These are phyloP conservation scores for Conus betulinus DNA, from an alignment of 1,140 invertebrate species.

Conservation along the genomic window DNA sequence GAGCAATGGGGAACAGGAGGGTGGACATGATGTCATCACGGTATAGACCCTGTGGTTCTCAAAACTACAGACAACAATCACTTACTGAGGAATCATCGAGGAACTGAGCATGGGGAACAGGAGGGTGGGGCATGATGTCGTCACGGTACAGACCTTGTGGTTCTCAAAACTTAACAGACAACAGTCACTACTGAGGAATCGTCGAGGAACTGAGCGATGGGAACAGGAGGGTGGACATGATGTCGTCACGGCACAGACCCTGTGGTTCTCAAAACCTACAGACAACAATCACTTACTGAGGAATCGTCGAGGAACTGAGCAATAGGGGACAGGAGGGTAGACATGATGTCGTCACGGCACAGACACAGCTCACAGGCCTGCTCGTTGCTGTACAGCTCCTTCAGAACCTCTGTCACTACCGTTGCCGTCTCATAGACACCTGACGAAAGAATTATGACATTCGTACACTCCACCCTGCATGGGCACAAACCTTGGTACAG, in stretches of 20 bases:
- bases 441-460: slow-evolving; percentile 33
- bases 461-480: not conserved
- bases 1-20: slow-evolving; percentile 68
- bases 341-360: slow-evolving; percentile 73
- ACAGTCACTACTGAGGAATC: slow-evolving; percentile 29
- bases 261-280: too few species aligned
- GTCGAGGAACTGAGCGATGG: slow-evolving; percentile 69
- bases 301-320: slow-evolving; percentile 64
- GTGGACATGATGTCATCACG: slow-evolving; percentile 72
- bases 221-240: slow-evolving; percentile 70
- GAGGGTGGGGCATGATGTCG: slow-evolving; percentile 70
- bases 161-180: too few species aligned
- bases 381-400: slow-evolving; percentile 68
- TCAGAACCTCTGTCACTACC: slow-evolving; percentile 68
- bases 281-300: slow-evolving; percentile 23
- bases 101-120: slow-evolving; percentile 70
- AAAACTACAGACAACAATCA: too few species aligned
- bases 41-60: slow-evolving; percentile 55
- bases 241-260: slow-evolving; percentile 72
- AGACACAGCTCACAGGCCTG: slow-evolving; percentile 67
- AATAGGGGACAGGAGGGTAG: slow-evolving; percentile 68
- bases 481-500: not conserved
- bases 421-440: slow-evolving; percentile 63
- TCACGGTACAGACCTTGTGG: slow-evolving; percentile 61
- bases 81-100: slow-evolving; percentile 53